phyloP scores from a whole-genome alignment of 2,113 vertebrate genomes.

The Lagopus leucura region DNA sequence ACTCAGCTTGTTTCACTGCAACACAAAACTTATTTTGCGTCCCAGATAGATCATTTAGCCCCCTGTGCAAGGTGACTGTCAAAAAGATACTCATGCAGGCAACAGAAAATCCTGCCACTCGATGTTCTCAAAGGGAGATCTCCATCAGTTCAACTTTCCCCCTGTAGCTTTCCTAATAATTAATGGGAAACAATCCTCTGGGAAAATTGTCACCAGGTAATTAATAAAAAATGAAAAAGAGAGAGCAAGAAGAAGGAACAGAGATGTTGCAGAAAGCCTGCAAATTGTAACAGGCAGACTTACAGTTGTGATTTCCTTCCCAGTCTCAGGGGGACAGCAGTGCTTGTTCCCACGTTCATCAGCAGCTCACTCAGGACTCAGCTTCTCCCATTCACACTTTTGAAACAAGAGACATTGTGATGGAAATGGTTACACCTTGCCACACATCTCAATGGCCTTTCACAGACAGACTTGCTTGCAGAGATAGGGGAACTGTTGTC shows the following conservation, averaged over 20 bases:
- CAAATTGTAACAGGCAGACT: constrained; percentile 15
- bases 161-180: constrained; percentile 38
- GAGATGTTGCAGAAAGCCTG: constrained; percentile 21
- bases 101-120: constrained; percentile 12
- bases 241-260: neutral
- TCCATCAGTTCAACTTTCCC: neutral
- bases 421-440: neutral
- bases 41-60: constrained; percentile 17
- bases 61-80: constrained; percentile 18
- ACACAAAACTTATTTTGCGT: constrained; percentile 3
- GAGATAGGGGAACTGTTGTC: neutral
- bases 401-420: constrained; percentile 29
- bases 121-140: constrained; percentile 24
- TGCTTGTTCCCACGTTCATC: fast-evolving
- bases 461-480: neutral
- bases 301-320: constrained; percentile 5
- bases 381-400: constrained; percentile 41
- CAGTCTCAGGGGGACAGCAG: neutral
- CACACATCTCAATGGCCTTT: neutral
- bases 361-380: neutral
- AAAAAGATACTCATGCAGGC: constrained; percentile 10
- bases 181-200: constrained; percentile 40
- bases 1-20: neutral
- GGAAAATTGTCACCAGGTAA: constrained; percentile 45
- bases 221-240: constrained; percentile 66